phyloP scores from a whole-genome alignment of 2,113 vertebrate genomes.

The Bos indicus region DNA sequence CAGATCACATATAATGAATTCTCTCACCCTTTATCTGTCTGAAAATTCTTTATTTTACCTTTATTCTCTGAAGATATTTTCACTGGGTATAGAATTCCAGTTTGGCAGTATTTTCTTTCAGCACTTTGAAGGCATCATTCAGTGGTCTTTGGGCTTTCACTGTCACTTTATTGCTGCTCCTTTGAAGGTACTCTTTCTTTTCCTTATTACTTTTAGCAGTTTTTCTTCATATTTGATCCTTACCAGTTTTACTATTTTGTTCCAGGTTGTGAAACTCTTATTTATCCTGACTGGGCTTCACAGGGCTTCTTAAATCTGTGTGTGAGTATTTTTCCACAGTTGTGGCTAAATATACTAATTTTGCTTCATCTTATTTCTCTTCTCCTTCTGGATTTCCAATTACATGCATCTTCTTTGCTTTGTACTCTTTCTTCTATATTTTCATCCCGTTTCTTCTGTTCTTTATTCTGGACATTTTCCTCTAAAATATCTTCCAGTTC shows the following conservation, averaged over 20 bases:
- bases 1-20: background rate
- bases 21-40: background rate
- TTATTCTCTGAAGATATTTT: background rate
- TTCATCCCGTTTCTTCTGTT: background rate
- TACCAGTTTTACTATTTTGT: background rate
- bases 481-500: background rate
- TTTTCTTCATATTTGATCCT: background rate
- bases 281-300: background rate
- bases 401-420: background rate
- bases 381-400: background rate
- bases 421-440: background rate
- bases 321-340: background rate
- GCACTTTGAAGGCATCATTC: background rate
- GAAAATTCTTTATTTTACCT: background rate
- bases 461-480: background rate
- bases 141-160: background rate
- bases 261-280: background rate
- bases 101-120: background rate
- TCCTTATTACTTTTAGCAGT: background rate
- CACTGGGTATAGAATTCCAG: background rate
- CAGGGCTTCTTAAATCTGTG: background rate
- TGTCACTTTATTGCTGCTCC: background rate
- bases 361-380: background rate
- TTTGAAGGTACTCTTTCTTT: background rate
- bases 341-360: background rate